Conservation (phyloP, 2,113 vertebrate genomes). For the Telmatochromis sp. region DNA sequence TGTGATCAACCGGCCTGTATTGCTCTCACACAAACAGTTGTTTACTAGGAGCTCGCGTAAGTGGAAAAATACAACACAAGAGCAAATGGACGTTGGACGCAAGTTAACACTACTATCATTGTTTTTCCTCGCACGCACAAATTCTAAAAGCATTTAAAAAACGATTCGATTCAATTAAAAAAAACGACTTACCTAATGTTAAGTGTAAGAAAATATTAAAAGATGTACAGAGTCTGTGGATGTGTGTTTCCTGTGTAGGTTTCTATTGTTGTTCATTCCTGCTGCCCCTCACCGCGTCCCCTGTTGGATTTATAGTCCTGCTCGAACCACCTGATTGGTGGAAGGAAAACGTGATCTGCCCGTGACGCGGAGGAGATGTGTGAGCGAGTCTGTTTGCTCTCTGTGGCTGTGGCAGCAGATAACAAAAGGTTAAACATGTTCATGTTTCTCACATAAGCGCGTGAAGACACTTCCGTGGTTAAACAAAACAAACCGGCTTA, state of each 20-base stretch:
- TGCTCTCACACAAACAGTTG: background rate
- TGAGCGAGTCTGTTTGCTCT: background rate
- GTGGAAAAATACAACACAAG: background rate
- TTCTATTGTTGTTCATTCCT: constrained; percentile 45
- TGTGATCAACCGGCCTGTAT: background rate
- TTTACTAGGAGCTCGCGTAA: background rate
- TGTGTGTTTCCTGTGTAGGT: background rate
- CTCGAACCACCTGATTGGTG: constrained; percentile 16
- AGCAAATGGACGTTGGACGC: background rate
- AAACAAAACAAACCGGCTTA: background rate
- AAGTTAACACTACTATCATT: background rate
- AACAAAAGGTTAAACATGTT: background rate
- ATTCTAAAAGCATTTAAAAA: background rate
- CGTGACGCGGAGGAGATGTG: background rate
- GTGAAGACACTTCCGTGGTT: background rate
- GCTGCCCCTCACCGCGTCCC: fast-evolving
- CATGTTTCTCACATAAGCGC: background rate
- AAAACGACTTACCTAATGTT: constrained; percentile 24
- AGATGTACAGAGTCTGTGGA: background rate
- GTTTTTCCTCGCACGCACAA: background rate
- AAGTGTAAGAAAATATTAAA: constrained; percentile 9
- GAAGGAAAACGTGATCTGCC: background rate
- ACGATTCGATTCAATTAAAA: too few species aligned
- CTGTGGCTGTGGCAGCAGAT: background rate
- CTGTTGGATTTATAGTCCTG: constrained; percentile 15